Evolutionary conservation across 1,140 invertebrate genomes (phyloP), one percentile per base, ranked within the genome.

Genomic region (Mya arenaria): DNA sequence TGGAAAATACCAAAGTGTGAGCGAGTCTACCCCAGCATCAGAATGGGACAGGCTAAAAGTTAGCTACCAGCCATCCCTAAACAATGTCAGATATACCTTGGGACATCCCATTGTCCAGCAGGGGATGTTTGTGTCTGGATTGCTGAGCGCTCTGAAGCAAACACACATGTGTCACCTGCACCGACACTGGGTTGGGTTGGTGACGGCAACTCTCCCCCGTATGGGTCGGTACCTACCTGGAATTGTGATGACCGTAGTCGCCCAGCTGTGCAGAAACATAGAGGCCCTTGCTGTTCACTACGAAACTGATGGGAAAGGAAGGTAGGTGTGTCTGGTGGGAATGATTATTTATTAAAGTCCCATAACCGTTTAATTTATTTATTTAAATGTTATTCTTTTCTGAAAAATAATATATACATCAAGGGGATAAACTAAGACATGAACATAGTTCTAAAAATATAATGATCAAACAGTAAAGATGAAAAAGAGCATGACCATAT

Each of bases 201-300:
- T 97, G 8, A 97, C 96, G 4, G 95, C 95, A 44, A 95, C 96
- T 84, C 92, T 97, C 78, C 95, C 96, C 60, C 95, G 96, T 90
- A 94, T 97, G 94, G 94, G 95, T 41, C 92, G 94, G 34, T 95
- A 96, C 4, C 92, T 98, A 15, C 95, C 96, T 6, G 95, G 95
- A 52, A 95, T 97, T 58, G 95, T 96, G 3, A 95, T 96, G 19
- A 95, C 94, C 79, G 95, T 97, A 1, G 95, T 97, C 39, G 95
- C 96, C 87, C 97, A 97, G 87, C 91, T 98, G 19, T 98, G 97
- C 91, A 95, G 94, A 48, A 98, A 98, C 90, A 94, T 98, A 39
- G 97, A 98, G 90, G 92, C 94, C 37, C 86, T 96, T 23, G 90
- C 91, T 36, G 44, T 62, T 10, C 79, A 87, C 36, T 89, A 90